Conservation (phyloP, 2,888 invertebrate species). For the Colletes collaris region DNA sequence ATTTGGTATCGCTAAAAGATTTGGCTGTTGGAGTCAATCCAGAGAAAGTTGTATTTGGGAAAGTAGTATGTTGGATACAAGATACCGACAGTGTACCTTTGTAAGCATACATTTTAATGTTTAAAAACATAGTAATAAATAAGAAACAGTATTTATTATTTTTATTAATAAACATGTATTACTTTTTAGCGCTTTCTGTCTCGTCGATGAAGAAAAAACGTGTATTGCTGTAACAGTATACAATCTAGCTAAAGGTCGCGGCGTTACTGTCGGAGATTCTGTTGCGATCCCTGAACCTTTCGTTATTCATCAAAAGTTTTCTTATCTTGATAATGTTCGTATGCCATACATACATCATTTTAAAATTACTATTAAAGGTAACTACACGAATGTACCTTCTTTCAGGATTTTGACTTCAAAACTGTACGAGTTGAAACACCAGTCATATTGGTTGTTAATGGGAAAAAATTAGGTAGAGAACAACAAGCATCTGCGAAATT, state of each 20-base stretch:
- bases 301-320: constrained; percentile 86
- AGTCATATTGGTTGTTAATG: constrained; percentile 89
- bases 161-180: constrained; percentile 22
- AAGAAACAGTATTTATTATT: constrained; percentile 29
- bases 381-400: constrained; percentile 29
- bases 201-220: constrained; percentile 89
- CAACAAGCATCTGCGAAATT: constrained; percentile 88
- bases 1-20: constrained; percentile 84
- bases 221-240: constrained; percentile 92
- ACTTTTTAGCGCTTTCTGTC: constrained; percentile 89
- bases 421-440: constrained; percentile 92
- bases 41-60: constrained; percentile 89
- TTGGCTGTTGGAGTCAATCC: constrained; percentile 87
- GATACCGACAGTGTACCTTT: constrained; percentile 91
- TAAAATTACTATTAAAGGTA: constrained; percentile 9
- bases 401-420: constrained; percentile 89
- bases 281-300: constrained; percentile 92
- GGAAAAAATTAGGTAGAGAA: constrained; percentile 88
- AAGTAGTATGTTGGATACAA: constrained; percentile 91
- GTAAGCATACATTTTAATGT: constrained; percentile 84
- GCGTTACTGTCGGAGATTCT: constrained; percentile 93
- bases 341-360: constrained; percentile 19
- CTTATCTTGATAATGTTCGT: constrained; percentile 85
- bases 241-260: constrained; percentile 92
- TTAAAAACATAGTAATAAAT: constrained; percentile 29